Base-by-base conservation (phyloP, 2,113 vertebrate species). In the Trogon melanurus region DNA sequence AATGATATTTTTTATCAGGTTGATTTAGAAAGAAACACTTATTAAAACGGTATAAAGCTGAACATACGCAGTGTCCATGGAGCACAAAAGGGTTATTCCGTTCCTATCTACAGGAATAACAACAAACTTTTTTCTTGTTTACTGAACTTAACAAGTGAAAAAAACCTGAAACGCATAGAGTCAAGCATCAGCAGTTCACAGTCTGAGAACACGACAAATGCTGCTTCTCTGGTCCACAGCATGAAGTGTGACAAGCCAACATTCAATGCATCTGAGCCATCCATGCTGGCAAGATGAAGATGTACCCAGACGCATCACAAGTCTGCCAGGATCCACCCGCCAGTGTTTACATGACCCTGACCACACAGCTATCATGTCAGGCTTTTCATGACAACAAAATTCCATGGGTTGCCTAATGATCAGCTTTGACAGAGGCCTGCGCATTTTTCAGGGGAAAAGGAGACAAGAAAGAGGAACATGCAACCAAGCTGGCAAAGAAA, bases 121-220 rank as follows among this genome's bases (percentile, higher is more conserved):
- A 65, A 51, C 41, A n/a, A 67, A 10, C 11, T 23, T 58, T 50
- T 15, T 69, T 60, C 36, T 57, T 71, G 47, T 38, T 85, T 53
- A 58, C 9, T 47, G n/a, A 58, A 73, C 56, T 89, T 50, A 79
- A 67, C 5, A 53, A 71, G 1, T 6, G 62, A 88, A 47, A 34
- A 82, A 79, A 58, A 8, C 3, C 41, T 13, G 2, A 94, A 83
- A 34, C 29, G 26, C 19, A 19, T 3, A 7, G 5, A 29, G 27
- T 14, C 0, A 0, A 88, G 32, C 45, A 64, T 34, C 29, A 60
- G 51, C 23, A 53, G 23, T 53, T 23, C 32, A 65, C 8, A 44
- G 11, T 14, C 22, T 36, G 48, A 18, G 83, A 20, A 54, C 23
- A 70, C 22, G 8, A 73, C 23, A 92, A 71, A 82, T 23, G 17